Evolutionary conservation across 1,140 invertebrate genomes (phyloP), one percentile per base, ranked within the genome.

Genomic region (Drosophila willistoni): DNA sequence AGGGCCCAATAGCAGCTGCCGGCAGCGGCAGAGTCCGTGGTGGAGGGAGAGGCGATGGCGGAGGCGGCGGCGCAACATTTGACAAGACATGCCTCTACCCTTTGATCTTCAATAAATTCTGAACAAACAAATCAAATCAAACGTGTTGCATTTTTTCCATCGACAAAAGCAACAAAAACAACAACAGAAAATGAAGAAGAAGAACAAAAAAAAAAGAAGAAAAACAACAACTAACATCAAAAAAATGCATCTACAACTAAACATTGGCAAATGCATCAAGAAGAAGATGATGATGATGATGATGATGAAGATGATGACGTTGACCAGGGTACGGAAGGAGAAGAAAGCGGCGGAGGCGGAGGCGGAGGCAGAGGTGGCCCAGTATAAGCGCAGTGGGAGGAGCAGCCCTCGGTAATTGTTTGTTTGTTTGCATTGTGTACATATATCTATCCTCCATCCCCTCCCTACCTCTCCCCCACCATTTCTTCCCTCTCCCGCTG

Each of bases 41-140:
- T 9, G 44, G 14, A 9, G 44, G 44, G n/a, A 22, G 17, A 5
- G 44, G 44, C 17, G 2, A 3, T 2, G 42, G 14, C 42, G 12
- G 42, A 14, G 14, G 14, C 9, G 44, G 17, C 44, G 44, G 44
- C 44, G 44, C 44, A 51, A 51, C 44, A 83, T 68, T 77, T 83
- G 81, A 84, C 81, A 85, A 69, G 72, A 68, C 71, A 61, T 70
- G 62, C 59, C 59, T 41, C 36, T 63, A 47, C 47, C 73, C 82
- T 86, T 86, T 86, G 82, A 86, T 86, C 83, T 86, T 86, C 59
- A 86, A 82, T 87, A 86, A 87, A 82, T 87, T 78, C 75, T 77
- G 76, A 86, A 71, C 79, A 86, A 86, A 86, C 82, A 86, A 86
- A 86, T 87, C 82, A 87, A 75, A 82, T 77, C 84, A 62, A 79